Evolutionary conservation across 2,888 invertebrate genomes (phyloP).

Genomic region (Caenorhabditis sinica): DNA sequence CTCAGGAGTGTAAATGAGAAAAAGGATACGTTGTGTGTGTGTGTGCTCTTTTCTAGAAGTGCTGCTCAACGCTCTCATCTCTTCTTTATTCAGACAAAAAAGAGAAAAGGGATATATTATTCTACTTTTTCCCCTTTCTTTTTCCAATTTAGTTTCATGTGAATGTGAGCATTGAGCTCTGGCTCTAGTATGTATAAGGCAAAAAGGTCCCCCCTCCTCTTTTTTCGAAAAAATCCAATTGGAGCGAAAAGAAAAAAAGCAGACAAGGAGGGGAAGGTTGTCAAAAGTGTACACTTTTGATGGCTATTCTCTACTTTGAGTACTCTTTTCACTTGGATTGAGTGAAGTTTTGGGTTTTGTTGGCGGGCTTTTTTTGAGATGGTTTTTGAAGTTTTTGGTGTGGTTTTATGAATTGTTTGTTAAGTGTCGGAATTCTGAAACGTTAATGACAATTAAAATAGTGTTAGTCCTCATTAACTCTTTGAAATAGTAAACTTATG

Average conservation of each 20-base stretch:
- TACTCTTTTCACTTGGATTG: too few species aligned
- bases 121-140: background rate
- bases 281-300: constrained; percentile 17
- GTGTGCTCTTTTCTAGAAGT: background rate
- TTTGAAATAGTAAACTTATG: too few species aligned
- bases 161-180: constrained; percentile 25
- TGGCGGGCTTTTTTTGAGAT: too few species aligned
- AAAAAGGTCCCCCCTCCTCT: background rate
- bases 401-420: too few species aligned
- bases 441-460: too few species aligned
- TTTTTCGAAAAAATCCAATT: constrained; percentile 33
- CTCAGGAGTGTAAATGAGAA: constrained; percentile 44
- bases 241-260: constrained; percentile 10
- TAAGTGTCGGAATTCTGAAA: too few species aligned
- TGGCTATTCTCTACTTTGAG: background rate
- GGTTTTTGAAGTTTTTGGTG: too few species aligned
- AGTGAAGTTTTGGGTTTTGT: too few species aligned
- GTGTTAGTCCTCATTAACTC: too few species aligned
- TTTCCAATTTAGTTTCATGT: background rate
- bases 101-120: too few species aligned
- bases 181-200: background rate
- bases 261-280: constrained; percentile 2
- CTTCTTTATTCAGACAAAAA: background rate
- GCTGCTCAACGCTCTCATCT: background rate
- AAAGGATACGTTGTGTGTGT: background rate